phyloP scores from a whole-genome alignment of 2,113 vertebrate species.

The Eudyptes chrysolophus region DNA sequence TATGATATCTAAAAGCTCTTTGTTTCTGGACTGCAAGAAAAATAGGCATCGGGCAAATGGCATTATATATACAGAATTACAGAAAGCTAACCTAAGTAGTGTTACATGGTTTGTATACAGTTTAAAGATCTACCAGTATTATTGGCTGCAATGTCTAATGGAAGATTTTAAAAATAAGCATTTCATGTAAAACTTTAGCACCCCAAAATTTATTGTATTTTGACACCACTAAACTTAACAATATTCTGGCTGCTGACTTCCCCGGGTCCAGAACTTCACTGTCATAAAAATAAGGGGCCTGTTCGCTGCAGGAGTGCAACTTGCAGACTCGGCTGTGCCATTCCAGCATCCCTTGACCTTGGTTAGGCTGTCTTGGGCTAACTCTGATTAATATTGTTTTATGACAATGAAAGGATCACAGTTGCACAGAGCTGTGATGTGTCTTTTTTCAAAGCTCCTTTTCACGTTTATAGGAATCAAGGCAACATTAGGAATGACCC shows the following conservation, averaged over 20 bases:
- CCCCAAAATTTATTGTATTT: neutral
- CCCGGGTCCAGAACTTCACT: neutral
- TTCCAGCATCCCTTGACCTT: neutral
- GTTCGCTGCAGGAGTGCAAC: neutral
- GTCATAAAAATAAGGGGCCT: neutral
- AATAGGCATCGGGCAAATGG: neutral
- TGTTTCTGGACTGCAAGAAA: neutral
- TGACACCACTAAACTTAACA: neutral
- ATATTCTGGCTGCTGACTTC: neutral
- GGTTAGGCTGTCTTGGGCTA: neutral
- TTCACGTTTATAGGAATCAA: slow-evolving; percentile 44
- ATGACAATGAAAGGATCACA: neutral
- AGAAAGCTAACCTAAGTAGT: neutral
- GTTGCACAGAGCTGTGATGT: slow-evolving; percentile 33
- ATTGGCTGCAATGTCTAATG: neutral
- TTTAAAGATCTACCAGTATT: neutral
- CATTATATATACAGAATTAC: neutral
- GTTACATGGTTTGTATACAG: neutral
- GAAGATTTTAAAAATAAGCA: neutral
- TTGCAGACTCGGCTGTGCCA: neutral
- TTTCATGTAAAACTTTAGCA: neutral
- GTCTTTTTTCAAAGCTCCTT: slow-evolving; percentile 47
- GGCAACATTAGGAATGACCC: slow-evolving; percentile 30
- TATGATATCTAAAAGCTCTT: neutral
- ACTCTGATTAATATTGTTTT: neutral